Base-by-base conservation (phyloP, 2,113 vertebrate genomes). In the Lutjanus erythropterus region DNA sequence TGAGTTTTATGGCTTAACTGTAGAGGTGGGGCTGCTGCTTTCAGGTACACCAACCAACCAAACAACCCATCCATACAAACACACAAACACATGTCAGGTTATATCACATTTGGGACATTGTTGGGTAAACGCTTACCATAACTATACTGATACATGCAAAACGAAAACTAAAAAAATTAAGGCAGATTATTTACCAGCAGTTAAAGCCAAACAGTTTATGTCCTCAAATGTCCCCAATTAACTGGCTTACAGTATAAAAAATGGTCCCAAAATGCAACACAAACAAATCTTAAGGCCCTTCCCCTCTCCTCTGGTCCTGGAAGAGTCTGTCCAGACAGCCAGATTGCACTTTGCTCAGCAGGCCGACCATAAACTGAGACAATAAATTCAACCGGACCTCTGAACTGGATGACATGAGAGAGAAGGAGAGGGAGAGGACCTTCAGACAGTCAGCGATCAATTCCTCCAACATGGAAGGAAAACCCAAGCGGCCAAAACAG, bases 1-100 rank as follows among this genome's bases (percentile, higher is more conserved):
- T 53, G 47, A 75, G 71, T 94, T 95, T n/a, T 95, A 95, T 93
- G 86, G 79, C 85, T 94, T 94, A 88, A 93, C 88, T 81, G 80
- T 81, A 53, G 83, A 83, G 91, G 91, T 81, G 82, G 87, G 75
- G 82, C 60, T 29, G 67, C 29, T 60, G 85, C 58, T 37, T 39
- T 53, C 77, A 89, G 50, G 75, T 85, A 76, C 80, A 80, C 46
- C 53, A 46, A 47, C 53, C 47, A 66, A 62, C 18, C 53, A 78
- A 80, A 41, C 53, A 46, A 47, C 53, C 47, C 69, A 62, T 15
- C 53, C 56, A 56, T 4, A 46, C 44, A 83, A 49, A 75, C 44
- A 73, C 52, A 81, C 60, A 87, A 69, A 86, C 72, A 76, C 75
- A 73, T n/a, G 56, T 33, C 23, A 3, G 49, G 5, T 78, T 65